phyloP scores from a whole-genome alignment of 2,113 vertebrate species.

The Alligator sinensis region DNA sequence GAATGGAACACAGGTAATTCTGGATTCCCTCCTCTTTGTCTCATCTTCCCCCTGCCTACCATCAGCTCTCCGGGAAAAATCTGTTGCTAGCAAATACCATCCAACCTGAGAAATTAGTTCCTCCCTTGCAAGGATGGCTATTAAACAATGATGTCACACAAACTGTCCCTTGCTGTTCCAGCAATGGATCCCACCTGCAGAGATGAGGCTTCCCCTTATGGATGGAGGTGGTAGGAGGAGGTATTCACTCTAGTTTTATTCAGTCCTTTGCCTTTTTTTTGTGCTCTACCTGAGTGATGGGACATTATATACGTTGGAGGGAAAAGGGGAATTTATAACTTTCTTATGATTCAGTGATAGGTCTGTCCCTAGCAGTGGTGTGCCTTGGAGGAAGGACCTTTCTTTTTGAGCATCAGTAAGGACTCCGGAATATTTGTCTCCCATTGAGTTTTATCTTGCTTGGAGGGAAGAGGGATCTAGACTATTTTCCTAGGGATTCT shows the following conservation, averaged over 20 bases:
- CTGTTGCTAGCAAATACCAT: neutral
- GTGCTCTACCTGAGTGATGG: neutral
- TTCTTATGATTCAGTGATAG: neutral
- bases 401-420: neutral
- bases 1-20: constrained; percentile 93
- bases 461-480: neutral
- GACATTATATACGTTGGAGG: neutral
- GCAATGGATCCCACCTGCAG: neutral
- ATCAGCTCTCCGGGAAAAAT: neutral
- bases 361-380: neutral
- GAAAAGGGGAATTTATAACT: neutral
- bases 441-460: neutral
- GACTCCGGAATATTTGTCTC: neutral
- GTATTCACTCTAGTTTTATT: neutral
- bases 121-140: fast-evolving
- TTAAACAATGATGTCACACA: no score
- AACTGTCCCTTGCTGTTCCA: neutral
- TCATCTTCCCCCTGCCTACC: neutral
- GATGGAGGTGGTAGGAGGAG: neutral
- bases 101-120: neutral
- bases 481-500: neutral
- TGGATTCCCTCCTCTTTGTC: neutral
- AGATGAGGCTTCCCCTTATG: neutral
- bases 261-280: neutral
- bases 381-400: neutral